These are phyloP conservation scores for Polydrusus pterygomalis DNA, from an alignment of 2,888 invertebrate species.

Conservation along the genomic window DNA sequence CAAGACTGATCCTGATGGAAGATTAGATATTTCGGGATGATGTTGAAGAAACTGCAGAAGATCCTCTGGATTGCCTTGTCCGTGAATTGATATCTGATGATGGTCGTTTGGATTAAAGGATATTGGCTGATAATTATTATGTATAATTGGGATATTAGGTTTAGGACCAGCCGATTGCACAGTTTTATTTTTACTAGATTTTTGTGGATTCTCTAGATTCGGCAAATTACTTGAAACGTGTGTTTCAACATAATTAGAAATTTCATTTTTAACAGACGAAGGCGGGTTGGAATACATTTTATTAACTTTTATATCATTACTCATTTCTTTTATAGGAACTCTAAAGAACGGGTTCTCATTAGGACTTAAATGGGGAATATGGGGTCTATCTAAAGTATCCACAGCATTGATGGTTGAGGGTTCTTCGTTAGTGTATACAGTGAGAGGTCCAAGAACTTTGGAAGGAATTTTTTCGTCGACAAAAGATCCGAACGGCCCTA, in stretches of 20 bases:
- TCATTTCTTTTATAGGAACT: constrained; percentile 29
- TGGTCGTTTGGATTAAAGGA: constrained; percentile 1
- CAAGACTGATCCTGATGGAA: constrained; percentile 70
- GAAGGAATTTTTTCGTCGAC: constrained; percentile 63
- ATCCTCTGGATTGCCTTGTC: constrained; percentile 67
- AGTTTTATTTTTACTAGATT: not conserved
- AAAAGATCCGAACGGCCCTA: constrained; percentile 55
- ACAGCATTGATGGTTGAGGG: constrained; percentile 47
- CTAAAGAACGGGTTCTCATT: constrained; percentile 64
- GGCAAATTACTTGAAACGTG: constrained; percentile 17
- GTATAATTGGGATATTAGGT: not conserved
- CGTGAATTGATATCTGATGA: constrained; percentile 62
- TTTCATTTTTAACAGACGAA: constrained; percentile 25
- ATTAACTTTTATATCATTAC: not conserved
- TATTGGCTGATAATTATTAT: not conserved
- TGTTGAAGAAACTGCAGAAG: constrained; percentile 69
- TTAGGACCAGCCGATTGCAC: not conserved
- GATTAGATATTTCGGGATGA: constrained; percentile 70
- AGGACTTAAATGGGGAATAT: constrained; percentile 54
- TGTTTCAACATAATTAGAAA: constrained; percentile 11
- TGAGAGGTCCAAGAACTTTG: constrained; percentile 68
- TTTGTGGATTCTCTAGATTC: constrained; percentile 43
- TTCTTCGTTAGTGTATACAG: constrained; percentile 66
- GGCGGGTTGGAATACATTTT: constrained; percentile 22
- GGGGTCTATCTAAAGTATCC: constrained; percentile 44